Base-by-base conservation (phyloP, 2,888 invertebrate species). In the Eupithecia exiguata region DNA sequence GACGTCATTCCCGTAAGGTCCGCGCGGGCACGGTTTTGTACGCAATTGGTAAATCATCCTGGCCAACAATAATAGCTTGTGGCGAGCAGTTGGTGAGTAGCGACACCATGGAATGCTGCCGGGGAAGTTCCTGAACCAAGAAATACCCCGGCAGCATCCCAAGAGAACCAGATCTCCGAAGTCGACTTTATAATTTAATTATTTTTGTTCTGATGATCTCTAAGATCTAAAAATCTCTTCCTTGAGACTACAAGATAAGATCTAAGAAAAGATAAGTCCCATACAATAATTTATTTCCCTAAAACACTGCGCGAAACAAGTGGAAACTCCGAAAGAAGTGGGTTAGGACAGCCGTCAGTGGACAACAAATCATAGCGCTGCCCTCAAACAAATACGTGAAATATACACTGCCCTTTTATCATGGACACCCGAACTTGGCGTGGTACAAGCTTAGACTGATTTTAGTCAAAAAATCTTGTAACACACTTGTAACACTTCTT, bases 371-470 rank as follows among this genome's bases (percentile, higher is more conserved):
- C 90, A 89, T 77, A 76, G 74, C 80, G 83, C 84, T 67, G 68
- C 86, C 83, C 86, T 87, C 88, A 88, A 89, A 89, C 88, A 88
- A 89, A 90, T 89, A 87, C 82, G 86, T 90, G 88, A 91, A 88
- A 89, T 91, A 90, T 89, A 90, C 89, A 84, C 77, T 78, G 63
- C 78, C 67, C 82, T 82, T 87, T 89, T 90, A 90, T 90, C 91
- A 84, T 79, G 82, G 69, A 80, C 85, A 80, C 81, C 87, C 88
- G 80, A 88, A 88, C 87, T 81, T 77, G 80, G 84, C 80, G 84
- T 88, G 89, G 89, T 81, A 78, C 87, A 88, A 88, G 87, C 79
- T 46, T 80, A 35, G 69, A 74, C 71, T 46, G 71, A n/a, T 18
- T 18, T 63, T 3, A 36, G 18, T 6, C 25, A 16, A 61, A 49